Percentiles rank a stretch among this genome's conserved stretches.
These are phyloP conservation scores for Syngnathus acus DNA, from an alignment of 2,797 vertebrate genomes.

Conservation along the genomic window DNA sequence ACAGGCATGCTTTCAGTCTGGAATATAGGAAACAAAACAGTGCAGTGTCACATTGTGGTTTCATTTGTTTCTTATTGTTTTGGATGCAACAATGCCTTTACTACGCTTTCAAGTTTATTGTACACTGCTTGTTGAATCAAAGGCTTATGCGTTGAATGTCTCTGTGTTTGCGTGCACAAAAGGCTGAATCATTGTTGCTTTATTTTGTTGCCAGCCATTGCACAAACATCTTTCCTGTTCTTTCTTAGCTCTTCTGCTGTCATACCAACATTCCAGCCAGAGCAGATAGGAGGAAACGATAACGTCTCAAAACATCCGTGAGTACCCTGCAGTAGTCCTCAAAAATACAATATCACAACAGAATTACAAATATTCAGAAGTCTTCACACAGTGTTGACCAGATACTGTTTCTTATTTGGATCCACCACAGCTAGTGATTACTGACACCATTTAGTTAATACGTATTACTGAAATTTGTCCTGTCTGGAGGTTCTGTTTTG, in stretches of 20 bases:
- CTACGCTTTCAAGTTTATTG: constrained; percentile 6
- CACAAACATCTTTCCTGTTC: constrained; percentile 62
- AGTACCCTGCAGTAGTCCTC: constrained; percentile 6
- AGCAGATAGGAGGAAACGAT: constrained; percentile 52
- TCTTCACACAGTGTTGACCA: neutral
- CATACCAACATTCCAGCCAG: constrained; percentile 61
- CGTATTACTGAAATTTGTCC: neutral
- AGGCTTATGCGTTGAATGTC: constrained; percentile 14
- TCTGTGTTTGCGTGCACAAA: constrained; percentile 53
- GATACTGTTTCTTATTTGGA: neutral
- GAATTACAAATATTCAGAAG: neutral
- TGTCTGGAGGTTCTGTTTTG: neutral
- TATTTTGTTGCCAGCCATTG: constrained; percentile 64
- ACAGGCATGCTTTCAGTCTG: neutral
- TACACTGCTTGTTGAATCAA: constrained; percentile 40
- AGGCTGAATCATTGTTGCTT: constrained; percentile 59
- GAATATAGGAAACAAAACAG: neutral
- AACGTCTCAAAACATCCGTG: constrained; percentile 38
- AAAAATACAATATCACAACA: constrained; percentile 1
- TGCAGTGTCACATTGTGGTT: constrained; percentile 3
- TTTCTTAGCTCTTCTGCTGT: constrained; percentile 60
- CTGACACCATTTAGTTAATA: neutral
- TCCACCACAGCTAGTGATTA: neutral
- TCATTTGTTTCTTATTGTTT: neutral
- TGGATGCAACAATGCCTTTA: neutral